Evolutionary conservation across 2,113 vertebrate genomes (phyloP).

Genomic region (Pardalotus punctatus): DNA sequence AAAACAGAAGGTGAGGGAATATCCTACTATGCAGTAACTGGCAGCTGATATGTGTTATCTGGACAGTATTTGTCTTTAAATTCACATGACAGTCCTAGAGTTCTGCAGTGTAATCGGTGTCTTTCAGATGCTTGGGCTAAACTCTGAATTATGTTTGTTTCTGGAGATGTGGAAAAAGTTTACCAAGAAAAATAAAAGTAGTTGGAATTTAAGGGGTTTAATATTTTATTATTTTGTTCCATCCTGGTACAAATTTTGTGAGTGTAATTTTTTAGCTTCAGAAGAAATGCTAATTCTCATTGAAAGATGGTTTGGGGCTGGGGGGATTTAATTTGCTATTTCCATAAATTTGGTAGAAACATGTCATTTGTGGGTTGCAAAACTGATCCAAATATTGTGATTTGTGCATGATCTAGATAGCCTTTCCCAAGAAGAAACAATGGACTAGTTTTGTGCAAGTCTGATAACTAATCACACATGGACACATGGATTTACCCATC

Average conservation of each 20-base stretch:
- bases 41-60: not conserved
- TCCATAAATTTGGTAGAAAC: not conserved
- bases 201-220: not conserved
- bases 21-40: not conserved
- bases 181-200: not conserved
- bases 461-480: not conserved
- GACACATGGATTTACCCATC: not conserved
- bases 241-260: not conserved
- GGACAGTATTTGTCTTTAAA: conserved; percentile 27
- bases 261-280: not conserved
- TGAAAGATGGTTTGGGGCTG: not conserved
- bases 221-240: not conserved
- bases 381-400: not conserved
- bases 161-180: not conserved
- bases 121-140: not conserved
- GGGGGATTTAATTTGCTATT: not conserved
- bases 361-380: not conserved
- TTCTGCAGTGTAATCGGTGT: rapidly evolving
- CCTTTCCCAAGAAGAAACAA: not conserved
- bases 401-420: not conserved
- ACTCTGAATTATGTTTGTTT: not conserved
- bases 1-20: conserved; percentile 37
- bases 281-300: not conserved
- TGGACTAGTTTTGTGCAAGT: not conserved
- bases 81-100: not conserved